A percentile compares a stretch with the other conserved stretches of the same genome.
Evolutionary conservation across 2,113 vertebrate genomes (phyloP).

Genomic region (Syngnathus floridae): DNA sequence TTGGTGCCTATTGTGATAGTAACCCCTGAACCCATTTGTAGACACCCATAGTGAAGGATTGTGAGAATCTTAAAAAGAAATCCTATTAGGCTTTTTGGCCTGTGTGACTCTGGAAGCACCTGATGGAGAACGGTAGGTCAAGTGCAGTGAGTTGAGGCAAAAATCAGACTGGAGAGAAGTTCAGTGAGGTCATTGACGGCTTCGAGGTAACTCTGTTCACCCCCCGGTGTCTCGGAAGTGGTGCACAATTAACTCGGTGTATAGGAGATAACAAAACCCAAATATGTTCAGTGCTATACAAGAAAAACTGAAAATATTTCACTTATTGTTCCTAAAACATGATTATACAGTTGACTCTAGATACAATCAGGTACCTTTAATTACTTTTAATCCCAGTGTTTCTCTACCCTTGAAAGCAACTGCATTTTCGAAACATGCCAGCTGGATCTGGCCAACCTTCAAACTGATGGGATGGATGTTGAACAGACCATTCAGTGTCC

Average conservation of each 20-base stretch:
- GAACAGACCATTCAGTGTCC: not conserved
- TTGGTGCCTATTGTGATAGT: not conserved
- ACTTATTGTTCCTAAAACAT: not conserved
- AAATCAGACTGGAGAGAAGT: not conserved
- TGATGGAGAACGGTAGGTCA: not conserved
- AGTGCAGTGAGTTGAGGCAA: not conserved
- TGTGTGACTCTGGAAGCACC: not conserved
- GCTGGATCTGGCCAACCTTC: not conserved
- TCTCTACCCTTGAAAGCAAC: not conserved
- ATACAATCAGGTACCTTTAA: slow-evolving; percentile 5
- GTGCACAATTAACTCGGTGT: no score
- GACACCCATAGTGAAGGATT: not conserved
- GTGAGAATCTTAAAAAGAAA: not conserved
- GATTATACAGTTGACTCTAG: not conserved
- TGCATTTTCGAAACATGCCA: not conserved
- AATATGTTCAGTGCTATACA: no score
- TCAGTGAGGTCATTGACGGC: not conserved
- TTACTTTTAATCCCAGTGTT: slow-evolving; percentile 8
- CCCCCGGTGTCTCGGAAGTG: not conserved
- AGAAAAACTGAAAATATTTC: not conserved
- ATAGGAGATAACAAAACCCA: no score
- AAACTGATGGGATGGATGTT: not conserved
- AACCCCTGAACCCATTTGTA: not conserved
- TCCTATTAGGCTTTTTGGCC: not conserved
- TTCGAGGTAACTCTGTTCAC: no score